These are phyloP conservation scores for Sebastes oblongus DNA, from an alignment of 2,797 vertebrate species.

Conservation along the genomic window DNA sequence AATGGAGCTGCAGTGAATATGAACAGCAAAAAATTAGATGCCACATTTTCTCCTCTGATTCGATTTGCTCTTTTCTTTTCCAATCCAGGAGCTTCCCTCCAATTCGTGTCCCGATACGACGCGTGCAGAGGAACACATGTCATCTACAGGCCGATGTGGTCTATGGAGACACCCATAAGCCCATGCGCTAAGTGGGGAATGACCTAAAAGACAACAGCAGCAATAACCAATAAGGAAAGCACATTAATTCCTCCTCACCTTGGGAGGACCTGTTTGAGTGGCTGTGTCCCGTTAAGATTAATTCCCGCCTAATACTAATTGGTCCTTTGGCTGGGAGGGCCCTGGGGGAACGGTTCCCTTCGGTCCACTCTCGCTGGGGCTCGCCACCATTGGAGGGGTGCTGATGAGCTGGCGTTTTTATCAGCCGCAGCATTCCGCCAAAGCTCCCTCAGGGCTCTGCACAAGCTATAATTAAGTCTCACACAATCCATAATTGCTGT, in stretches of 20 bases:
- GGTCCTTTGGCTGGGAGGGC: conserved; percentile 80
- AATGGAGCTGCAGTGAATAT: conserved; percentile 10
- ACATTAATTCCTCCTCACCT: conserved; percentile 85
- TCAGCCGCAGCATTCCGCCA: conserved; percentile 83
- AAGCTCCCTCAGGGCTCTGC: conserved; percentile 78
- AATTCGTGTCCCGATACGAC: conserved; percentile 33
- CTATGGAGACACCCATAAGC: conserved; percentile 62
- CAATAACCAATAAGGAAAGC: conserved; percentile 75
- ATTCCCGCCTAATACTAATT: conserved; percentile 88
- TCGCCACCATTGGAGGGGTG: conserved; percentile 77
- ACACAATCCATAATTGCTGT: conserved; percentile 89
- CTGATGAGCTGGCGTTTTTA: conserved; percentile 84
- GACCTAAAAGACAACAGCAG: conserved; percentile 68
- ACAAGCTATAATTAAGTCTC: conserved; percentile 87
- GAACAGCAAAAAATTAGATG: conserved; percentile 20
- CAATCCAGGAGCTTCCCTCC: conserved; percentile 22
- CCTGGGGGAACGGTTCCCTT: conserved; percentile 80
- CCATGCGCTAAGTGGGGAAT: conserved; percentile 31
- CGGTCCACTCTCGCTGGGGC: conserved; percentile 80
- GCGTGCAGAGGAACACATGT: conserved; percentile 57
- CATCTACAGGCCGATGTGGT: conserved; percentile 58
- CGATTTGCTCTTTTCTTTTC: conserved; percentile 7
- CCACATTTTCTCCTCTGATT: conserved; percentile 16
- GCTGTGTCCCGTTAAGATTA: conserved; percentile 84
- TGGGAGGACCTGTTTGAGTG: conserved; percentile 84